Conservation (phyloP, 2,888 invertebrate species). For the Geotrupes spiniger region DNA sequence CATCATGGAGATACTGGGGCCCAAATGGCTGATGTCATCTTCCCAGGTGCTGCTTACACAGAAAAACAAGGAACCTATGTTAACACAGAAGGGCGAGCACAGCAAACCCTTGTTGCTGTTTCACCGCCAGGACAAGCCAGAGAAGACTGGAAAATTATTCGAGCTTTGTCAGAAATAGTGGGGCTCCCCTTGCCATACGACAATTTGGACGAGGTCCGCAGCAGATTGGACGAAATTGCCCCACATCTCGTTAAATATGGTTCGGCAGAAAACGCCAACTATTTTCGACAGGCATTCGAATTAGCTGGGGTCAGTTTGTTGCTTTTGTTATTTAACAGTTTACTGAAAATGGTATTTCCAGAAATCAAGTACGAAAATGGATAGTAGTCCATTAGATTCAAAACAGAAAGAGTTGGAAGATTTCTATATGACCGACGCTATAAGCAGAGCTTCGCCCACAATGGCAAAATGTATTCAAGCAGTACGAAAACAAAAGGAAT, state of each 20-base stretch:
- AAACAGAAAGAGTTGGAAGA: conserved; percentile 77
- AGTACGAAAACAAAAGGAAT: conserved; percentile 66
- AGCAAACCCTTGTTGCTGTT: conserved; percentile 84
- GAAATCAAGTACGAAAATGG: conserved; percentile 35
- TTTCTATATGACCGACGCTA: conserved; percentile 93
- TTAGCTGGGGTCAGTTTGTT: conserved; percentile 57
- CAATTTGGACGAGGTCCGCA: conserved; percentile 75
- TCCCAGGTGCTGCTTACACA: conserved; percentile 97
- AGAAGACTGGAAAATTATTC: conserved; percentile 97
- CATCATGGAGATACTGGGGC: conserved; percentile 98
- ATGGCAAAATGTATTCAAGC: conserved; percentile 99
- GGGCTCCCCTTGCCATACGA: conserved; percentile 74
- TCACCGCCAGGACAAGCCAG: conserved; percentile 90
- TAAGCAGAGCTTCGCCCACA: conserved; percentile 94
- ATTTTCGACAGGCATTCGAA: conserved; percentile 75
- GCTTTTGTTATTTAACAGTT: conserved; percentile 3
- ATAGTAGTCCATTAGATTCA: conserved; percentile 60
- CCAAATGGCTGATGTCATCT: conserved; percentile 83
- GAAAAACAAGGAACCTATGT: conserved; percentile 98
- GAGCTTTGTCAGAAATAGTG: conserved; percentile 91
- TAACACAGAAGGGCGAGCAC: conserved; percentile 96
- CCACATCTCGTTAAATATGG: conserved; percentile 88
- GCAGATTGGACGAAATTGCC: conserved; percentile 78
- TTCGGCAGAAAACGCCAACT: conserved; percentile 79
- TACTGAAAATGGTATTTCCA: no score